Evolutionary conservation across 1,140 invertebrate genomes (phyloP).

Genomic region (Hycleus phaleratus): DNA sequence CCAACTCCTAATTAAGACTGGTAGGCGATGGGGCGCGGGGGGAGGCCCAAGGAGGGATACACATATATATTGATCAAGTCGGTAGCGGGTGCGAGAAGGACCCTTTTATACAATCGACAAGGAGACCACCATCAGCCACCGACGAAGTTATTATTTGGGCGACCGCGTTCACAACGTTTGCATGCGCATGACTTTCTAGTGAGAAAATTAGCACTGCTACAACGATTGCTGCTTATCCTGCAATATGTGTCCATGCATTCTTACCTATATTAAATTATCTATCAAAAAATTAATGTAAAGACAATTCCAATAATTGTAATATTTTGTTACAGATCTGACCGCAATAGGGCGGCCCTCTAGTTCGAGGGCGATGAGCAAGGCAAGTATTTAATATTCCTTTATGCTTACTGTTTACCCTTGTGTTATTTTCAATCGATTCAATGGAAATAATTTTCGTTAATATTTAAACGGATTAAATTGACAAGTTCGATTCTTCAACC

Average conservation of each 20-base stretch:
- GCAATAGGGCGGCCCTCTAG: slow-evolving; percentile 27
- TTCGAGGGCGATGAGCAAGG: slow-evolving; percentile 34
- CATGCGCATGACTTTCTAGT: slow-evolving; percentile 31
- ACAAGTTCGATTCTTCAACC: slow-evolving; percentile 15
- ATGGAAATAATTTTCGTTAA: slow-evolving; percentile 13
- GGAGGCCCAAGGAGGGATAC: slow-evolving; percentile 34
- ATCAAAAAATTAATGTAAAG: no score
- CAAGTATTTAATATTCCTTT: slow-evolving; percentile 13
- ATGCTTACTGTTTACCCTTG: background rate
- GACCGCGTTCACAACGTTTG: slow-evolving; percentile 32
- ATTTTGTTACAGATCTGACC: slow-evolving; percentile 36
- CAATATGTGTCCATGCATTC: background rate
- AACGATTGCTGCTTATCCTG: slow-evolving; percentile 5
- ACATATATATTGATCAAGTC: slow-evolving; percentile 39
- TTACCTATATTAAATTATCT: background rate
- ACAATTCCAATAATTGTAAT: background rate
- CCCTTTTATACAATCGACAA: slow-evolving; percentile 11
- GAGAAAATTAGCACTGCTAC: slow-evolving; percentile 34
- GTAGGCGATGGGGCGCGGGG: slow-evolving; percentile 17
- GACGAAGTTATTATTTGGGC: slow-evolving; percentile 40
- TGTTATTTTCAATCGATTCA: slow-evolving; percentile 1
- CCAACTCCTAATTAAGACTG: slow-evolving; percentile 58
- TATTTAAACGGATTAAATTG: slow-evolving; percentile 27
- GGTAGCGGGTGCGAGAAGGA: slow-evolving; percentile 30
- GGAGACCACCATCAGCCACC: slow-evolving; percentile 16